Conservation (phyloP, 2,113 vertebrate genomes). For the Epinephelus lanceolatus region DNA sequence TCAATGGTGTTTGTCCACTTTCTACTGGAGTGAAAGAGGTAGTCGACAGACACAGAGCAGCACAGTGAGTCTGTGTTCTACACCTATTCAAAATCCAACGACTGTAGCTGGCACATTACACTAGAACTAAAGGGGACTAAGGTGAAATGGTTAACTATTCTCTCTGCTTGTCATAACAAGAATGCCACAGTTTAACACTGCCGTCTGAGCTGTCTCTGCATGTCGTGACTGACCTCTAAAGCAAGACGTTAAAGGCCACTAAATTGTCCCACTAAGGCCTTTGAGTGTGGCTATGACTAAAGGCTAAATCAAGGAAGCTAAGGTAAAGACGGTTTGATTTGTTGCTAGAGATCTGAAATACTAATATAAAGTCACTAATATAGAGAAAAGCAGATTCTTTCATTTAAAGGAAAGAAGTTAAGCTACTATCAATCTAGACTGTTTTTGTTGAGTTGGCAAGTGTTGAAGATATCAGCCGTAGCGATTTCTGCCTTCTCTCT, state of each 20-base stretch:
- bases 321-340: not conserved
- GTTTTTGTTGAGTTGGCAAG: too few species aligned
- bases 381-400: not conserved
- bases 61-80: constrained; percentile 51
- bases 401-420: too few species aligned
- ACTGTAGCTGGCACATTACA: constrained; percentile 15
- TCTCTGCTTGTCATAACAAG: constrained; percentile 27
- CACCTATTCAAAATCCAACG: constrained; percentile 34
- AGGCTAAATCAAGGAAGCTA: not conserved
- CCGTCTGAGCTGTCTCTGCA: constrained; percentile 50
- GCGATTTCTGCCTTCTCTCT: too few species aligned
- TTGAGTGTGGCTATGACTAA: not conserved
- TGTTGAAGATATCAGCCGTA: too few species aligned
- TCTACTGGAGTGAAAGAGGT: constrained; percentile 47
- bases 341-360: not conserved
- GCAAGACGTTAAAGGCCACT: not conserved
- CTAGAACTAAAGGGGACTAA: constrained; percentile 36
- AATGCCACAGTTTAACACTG: constrained; percentile 36
- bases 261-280: not conserved
- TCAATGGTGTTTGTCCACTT: constrained; percentile 53
- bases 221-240: constrained; percentile 34
- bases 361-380: not conserved
- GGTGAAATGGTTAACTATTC: constrained; percentile 32
- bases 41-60: constrained; percentile 39
- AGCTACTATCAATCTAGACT: too few species aligned